Percentiles rank a stretch among this genome's conserved stretches.
phyloP scores from a whole-genome alignment of 2,888 invertebrate species.

The Lasius fuliginosus region DNA sequence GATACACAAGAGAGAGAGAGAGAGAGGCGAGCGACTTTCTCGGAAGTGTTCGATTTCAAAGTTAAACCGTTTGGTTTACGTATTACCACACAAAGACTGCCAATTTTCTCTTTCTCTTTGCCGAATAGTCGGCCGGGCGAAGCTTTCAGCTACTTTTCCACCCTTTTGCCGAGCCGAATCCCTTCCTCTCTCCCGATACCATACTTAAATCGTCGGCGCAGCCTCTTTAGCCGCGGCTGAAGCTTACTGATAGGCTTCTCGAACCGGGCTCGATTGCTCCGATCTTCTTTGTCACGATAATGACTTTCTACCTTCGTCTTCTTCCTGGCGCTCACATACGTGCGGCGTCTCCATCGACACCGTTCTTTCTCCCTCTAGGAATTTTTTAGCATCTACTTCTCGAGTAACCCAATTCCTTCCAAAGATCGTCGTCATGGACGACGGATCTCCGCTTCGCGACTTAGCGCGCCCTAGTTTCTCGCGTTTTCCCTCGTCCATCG shows the following conservation, averaged over 20 bases:
- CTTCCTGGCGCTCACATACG: conserved; percentile 13
- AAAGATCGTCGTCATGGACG: neutral
- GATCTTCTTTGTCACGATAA: conserved; percentile 76
- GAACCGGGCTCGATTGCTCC: conserved; percentile 67
- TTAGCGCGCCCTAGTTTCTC: neutral
- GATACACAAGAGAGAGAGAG: neutral
- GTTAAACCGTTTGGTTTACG: conserved; percentile 29
- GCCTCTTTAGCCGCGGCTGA: conserved; percentile 60
- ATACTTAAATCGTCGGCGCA: conserved; percentile 56
- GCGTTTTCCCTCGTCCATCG: neutral
- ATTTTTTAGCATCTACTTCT: conserved; percentile 46
- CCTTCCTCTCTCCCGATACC: neutral
- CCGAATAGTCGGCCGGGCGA: neutral
- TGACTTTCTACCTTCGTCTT: conserved; percentile 67
- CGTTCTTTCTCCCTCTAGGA: conserved; percentile 20
- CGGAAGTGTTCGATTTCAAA: neutral
- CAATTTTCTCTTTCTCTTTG: conserved; percentile 3
- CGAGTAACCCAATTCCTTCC: conserved; percentile 22
- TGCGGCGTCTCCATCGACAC: neutral
- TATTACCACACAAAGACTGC: conserved; percentile 4
- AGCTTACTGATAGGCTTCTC: conserved; percentile 68
- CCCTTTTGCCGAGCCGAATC: conserved; percentile 5
- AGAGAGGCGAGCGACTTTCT: neutral
- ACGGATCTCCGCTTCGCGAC: conserved; percentile 9
- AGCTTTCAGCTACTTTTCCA: conserved; percentile 8